Percentiles rank a stretch among this genome's conserved stretches.
phyloP scores from a whole-genome alignment of 2,888 invertebrate genomes.

The Agrilus cyanescens region DNA sequence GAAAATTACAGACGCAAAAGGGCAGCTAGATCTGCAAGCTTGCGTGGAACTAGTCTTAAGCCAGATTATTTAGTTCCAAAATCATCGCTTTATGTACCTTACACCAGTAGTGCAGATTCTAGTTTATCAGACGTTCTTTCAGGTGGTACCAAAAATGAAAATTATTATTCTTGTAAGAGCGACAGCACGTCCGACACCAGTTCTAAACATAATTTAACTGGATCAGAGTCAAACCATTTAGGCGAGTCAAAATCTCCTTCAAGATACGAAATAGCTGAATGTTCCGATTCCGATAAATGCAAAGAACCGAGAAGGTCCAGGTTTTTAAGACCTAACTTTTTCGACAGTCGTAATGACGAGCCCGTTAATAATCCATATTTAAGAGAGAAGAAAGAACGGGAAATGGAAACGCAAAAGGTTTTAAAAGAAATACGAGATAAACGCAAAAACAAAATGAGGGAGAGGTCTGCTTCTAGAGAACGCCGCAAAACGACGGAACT shows the following conservation, averaged over 20 bases:
- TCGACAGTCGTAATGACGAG: conserved; percentile 46
- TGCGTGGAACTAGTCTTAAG: conserved; percentile 20
- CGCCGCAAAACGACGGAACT: conserved; percentile 6
- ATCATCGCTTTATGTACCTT: conserved; percentile 7
- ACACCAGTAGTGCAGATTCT: conserved; percentile 25
- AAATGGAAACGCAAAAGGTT: conserved; percentile 56
- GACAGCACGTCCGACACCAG: not conserved
- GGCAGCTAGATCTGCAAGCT: conserved; percentile 21
- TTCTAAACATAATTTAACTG: not conserved
- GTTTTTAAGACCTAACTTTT: conserved; percentile 69
- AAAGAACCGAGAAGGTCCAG: conserved; percentile 45
- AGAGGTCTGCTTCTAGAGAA: conserved; percentile 27
- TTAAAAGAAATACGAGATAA: conserved; percentile 56
- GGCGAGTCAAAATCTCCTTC: conserved; percentile 8
- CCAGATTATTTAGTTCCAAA: conserved; percentile 2
- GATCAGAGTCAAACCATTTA: conserved; percentile 7
- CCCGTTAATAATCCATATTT: conserved; percentile 49
- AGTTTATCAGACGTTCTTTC: conserved; percentile 28
- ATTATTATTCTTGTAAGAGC: conserved; percentile 1
- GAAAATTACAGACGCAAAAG: conserved; percentile 4
- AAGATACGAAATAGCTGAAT: conserved; percentile 10
- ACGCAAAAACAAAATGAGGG: conserved; percentile 28
- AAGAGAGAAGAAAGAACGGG: conserved; percentile 50
- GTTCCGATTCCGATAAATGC: conserved; percentile 15
- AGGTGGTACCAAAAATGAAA: conserved; percentile 5